phyloP scores from a whole-genome alignment of 2,797 vertebrate species.

The Cyprinodon diabolis region DNA sequence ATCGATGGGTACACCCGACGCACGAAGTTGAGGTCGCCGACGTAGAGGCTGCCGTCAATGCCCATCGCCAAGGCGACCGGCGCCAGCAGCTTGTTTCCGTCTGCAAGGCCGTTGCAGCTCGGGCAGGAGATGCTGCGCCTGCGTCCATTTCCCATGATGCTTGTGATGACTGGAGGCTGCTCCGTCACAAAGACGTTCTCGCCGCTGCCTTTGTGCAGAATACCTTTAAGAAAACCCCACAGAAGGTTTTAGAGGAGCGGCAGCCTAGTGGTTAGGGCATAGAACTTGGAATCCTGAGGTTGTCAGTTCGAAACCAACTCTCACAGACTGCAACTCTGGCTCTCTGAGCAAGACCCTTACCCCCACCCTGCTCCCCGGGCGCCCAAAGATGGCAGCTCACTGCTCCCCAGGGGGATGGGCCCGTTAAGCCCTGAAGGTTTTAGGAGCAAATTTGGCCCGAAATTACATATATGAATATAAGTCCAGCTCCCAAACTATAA shows the following conservation, averaged over 20 bases:
- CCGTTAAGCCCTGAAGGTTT: too few species aligned
- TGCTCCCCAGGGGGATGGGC: too few species aligned
- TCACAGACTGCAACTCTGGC: too few species aligned
- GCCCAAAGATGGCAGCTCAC: too few species aligned
- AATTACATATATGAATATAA: too few species aligned
- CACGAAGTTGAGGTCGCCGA: slow-evolving; percentile 98
- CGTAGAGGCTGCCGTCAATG: slow-evolving; percentile 95
- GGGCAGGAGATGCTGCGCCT: slow-evolving; percentile 97
- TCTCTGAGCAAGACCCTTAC: too few species aligned
- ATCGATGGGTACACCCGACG: slow-evolving; percentile 95
- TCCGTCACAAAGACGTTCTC: slow-evolving; percentile 98
- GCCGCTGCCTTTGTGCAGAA: slow-evolving; percentile 97
- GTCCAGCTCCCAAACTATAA: too few species aligned
- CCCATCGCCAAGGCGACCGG: slow-evolving; percentile 95
- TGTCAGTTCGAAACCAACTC: too few species aligned
- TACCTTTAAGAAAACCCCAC: slow-evolving; percentile 79
- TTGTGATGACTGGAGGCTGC: slow-evolving; percentile 96
- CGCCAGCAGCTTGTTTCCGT: slow-evolving; percentile 97
- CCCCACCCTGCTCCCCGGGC: too few species aligned
- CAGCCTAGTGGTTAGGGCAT: too few species aligned
- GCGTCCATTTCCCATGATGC: slow-evolving; percentile 97
- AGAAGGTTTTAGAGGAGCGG: background rate
- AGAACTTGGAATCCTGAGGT: too few species aligned
- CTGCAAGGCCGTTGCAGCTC: slow-evolving; percentile 97
- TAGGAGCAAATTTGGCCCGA: too few species aligned